A percentile compares a stretch with the other conserved stretches of the same genome.
Evolutionary conservation across 2,888 invertebrate species (phyloP).

Genomic region (Megamerina dolium): DNA sequence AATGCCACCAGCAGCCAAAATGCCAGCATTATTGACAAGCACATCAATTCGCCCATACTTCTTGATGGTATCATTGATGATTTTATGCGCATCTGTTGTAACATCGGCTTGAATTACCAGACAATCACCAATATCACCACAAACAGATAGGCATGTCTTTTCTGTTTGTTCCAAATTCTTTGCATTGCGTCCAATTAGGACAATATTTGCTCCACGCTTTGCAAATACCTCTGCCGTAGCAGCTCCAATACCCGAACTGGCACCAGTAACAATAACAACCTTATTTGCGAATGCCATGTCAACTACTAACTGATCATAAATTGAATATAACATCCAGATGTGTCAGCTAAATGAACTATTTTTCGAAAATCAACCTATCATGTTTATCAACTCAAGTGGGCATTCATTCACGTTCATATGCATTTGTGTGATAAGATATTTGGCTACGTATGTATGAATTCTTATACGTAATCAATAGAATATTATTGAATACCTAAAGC

Average conservation of each 20-base stretch:
- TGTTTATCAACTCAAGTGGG: too few species aligned
- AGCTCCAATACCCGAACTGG: constrained; percentile 70
- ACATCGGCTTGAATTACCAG: constrained; percentile 58
- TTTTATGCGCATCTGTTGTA: constrained; percentile 57
- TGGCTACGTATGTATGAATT: too few species aligned
- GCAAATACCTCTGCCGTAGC: constrained; percentile 63
- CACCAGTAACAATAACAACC: constrained; percentile 61
- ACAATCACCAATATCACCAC: constrained; percentile 50
- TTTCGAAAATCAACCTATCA: too few species aligned
- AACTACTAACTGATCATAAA: constrained; percentile 13
- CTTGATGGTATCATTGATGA: constrained; percentile 63
- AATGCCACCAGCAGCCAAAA: constrained; percentile 67
- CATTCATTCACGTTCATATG: too few species aligned
- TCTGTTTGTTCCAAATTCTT: constrained; percentile 60
- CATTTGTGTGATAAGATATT: too few species aligned
- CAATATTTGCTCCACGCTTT: constrained; percentile 56
- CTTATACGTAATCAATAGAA: too few species aligned
- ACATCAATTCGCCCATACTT: constrained; percentile 64
- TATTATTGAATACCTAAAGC: too few species aligned
- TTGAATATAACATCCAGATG: too few species aligned
- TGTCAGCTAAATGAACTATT: too few species aligned
- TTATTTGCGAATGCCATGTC: constrained; percentile 38
- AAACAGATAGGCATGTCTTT: constrained; percentile 50
- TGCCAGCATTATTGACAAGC: constrained; percentile 81
- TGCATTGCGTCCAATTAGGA: constrained; percentile 63